Conservation (phyloP, 2,888 invertebrate genomes). For the Metopia argyrocephala region DNA sequence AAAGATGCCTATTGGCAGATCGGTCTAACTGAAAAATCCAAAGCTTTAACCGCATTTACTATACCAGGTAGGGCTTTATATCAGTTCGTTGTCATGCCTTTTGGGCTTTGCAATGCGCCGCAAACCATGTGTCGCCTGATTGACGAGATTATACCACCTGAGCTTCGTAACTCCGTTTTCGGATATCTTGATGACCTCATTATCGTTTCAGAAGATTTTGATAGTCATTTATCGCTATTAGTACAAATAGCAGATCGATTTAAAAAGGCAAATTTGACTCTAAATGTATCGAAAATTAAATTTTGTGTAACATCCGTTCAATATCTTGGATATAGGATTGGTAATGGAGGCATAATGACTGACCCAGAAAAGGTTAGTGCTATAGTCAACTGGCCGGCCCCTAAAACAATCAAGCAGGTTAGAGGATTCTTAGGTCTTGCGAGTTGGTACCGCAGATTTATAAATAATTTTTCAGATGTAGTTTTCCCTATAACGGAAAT, state of each 20-base stretch:
- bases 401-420: constrained; percentile 61
- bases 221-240: constrained; percentile 45
- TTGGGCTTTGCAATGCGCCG: too few relatives aligned
- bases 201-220: too few relatives aligned
- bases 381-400: constrained; percentile 56
- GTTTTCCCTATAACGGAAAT: constrained; percentile 25
- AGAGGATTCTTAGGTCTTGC: constrained; percentile 65
- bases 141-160: constrained; percentile 44
- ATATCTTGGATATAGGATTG: constrained; percentile 58
- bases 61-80: constrained; percentile 59
- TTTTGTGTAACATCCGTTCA: constrained; percentile 55
- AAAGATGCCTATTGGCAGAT: too few relatives aligned
- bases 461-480: constrained; percentile 53
- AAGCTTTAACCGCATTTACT: constrained; percentile 55
- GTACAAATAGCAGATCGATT: constrained; percentile 44
- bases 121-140: neutral
- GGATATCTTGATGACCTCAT: constrained; percentile 50
- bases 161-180: constrained; percentile 42
- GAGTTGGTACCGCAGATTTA: constrained; percentile 64
- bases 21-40: constrained; percentile 41
- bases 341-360: constrained; percentile 45
- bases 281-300: constrained; percentile 57
- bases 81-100: constrained; percentile 55
- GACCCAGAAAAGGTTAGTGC: constrained; percentile 52
- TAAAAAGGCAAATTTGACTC: constrained; percentile 52